These are phyloP conservation scores for Muscicapa comitata DNA, from an alignment of 2,797 vertebrate species.

Conservation along the genomic window DNA sequence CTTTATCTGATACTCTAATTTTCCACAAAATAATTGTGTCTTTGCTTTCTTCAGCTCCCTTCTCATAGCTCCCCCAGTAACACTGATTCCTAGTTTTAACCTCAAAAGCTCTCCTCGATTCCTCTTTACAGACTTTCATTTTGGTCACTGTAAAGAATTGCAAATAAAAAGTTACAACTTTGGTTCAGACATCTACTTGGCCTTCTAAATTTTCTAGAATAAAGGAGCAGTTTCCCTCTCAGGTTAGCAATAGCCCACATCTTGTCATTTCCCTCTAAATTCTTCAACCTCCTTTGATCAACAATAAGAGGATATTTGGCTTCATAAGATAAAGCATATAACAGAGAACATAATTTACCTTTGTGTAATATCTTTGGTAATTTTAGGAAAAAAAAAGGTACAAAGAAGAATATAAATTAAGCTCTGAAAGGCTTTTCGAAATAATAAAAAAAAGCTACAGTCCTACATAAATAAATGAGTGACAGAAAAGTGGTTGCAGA, in stretches of 20 bases:
- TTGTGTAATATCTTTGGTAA: conserved; percentile 97
- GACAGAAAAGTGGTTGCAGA: conserved; percentile 83
- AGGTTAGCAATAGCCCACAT: conserved; percentile 75
- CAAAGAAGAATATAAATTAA: conserved; percentile 81
- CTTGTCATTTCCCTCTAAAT: conserved; percentile 78
- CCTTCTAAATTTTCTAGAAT: conserved; percentile 75
- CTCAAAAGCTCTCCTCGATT: conserved; percentile 50
- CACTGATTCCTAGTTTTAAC: conserved; percentile 75
- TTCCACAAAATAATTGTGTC: conserved; percentile 46
- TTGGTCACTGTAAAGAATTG: conserved; percentile 85
- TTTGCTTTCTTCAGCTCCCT: conserved; percentile 66
- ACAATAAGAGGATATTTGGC: conserved; percentile 95
- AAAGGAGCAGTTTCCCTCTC: conserved; percentile 77
- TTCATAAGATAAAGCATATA: conserved; percentile 96
- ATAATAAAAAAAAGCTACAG: conserved; percentile 77
- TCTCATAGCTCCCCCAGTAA: conserved; percentile 53
- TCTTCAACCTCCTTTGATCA: conserved; percentile 81
- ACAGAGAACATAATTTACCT: conserved; percentile 91
- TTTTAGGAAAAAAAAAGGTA: conserved; percentile 84
- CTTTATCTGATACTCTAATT: conserved; percentile 61
- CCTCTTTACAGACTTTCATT: conserved; percentile 74
- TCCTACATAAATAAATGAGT: conserved; percentile 83
- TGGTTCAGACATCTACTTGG: conserved; percentile 83
- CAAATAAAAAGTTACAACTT: conserved; percentile 83
- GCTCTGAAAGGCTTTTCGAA: conserved; percentile 80